Conservation (phyloP, 2,797 vertebrate species). For the Hypotaenidia okinawae region DNA sequence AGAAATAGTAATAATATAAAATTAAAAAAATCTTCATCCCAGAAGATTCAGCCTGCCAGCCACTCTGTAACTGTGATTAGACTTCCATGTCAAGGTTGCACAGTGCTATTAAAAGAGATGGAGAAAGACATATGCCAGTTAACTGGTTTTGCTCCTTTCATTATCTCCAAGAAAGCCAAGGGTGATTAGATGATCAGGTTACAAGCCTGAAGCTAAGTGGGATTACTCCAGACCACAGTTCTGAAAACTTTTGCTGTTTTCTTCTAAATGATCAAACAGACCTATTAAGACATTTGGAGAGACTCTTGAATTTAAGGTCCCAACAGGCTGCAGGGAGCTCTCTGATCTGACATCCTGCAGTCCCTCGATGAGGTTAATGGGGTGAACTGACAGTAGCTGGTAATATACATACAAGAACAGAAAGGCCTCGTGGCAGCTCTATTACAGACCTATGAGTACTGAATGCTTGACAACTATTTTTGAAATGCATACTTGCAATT, state of each 20-base stretch:
- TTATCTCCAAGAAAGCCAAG: background rate
- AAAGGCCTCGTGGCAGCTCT: background rate
- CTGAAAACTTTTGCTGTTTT: background rate
- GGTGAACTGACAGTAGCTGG: background rate
- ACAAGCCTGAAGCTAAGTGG: background rate
- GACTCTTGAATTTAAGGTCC: background rate
- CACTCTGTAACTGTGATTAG: background rate
- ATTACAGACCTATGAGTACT: background rate
- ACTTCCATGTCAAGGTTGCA: background rate
- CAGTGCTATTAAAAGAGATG: background rate
- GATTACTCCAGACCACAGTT: background rate
- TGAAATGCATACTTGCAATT: background rate
- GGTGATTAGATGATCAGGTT: background rate
- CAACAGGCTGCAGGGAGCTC: background rate
- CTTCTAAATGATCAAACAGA: background rate
- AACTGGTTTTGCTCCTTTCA: background rate
- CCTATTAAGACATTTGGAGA: background rate
- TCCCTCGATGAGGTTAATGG: background rate
- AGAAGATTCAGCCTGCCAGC: background rate
- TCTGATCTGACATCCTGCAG: background rate
- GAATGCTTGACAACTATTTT: background rate
- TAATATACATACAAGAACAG: background rate
- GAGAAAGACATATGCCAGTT: accelerated
- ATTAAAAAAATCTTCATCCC: background rate
- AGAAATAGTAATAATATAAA: background rate